phyloP scores from a whole-genome alignment of 2,888 invertebrate species.

The Thymelicus lineola region DNA sequence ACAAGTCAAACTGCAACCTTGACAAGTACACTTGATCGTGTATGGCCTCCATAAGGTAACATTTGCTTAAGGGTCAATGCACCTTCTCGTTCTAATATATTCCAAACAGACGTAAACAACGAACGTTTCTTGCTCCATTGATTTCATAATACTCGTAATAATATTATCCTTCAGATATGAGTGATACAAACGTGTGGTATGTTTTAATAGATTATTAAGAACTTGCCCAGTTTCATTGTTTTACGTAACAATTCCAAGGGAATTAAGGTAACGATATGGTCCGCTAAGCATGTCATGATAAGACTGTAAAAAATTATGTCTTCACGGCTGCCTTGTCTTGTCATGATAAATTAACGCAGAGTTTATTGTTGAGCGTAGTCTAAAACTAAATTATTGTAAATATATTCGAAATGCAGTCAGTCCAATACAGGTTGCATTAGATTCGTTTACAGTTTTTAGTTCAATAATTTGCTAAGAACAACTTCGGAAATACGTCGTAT shows the following conservation, averaged over 20 bases:
- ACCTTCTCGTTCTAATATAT: conserved; percentile 6
- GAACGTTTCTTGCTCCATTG: too few relatives aligned
- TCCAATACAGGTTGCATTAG: too few relatives aligned
- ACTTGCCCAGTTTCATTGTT: neutral
- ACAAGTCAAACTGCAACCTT: too few relatives aligned
- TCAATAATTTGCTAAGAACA: too few relatives aligned
- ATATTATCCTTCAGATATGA: neutral
- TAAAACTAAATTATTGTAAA: neutral
- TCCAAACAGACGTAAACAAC: neutral
- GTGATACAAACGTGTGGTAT: too few relatives aligned
- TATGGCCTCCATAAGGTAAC: too few relatives aligned
- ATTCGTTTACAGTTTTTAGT: too few relatives aligned
- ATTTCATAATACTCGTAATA: neutral
- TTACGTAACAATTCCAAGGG: conserved; percentile 18
- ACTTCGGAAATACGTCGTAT: too few relatives aligned
- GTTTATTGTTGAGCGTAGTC: neutral
- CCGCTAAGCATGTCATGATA: conserved; percentile 19
- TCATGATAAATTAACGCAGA: neutral
- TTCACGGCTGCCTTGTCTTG: conserved; percentile 6
- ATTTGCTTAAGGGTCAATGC: neutral
- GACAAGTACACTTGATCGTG: too few relatives aligned
- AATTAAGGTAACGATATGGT: conserved; percentile 24
- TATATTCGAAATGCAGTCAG: too few relatives aligned
- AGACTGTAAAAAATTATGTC: conserved; percentile 4
- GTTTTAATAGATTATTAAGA: too few relatives aligned